Evolutionary conservation across 2,888 invertebrate genomes (phyloP), one percentile per base, ranked within the genome.

Genomic region (Branchellion lobata): DNA sequence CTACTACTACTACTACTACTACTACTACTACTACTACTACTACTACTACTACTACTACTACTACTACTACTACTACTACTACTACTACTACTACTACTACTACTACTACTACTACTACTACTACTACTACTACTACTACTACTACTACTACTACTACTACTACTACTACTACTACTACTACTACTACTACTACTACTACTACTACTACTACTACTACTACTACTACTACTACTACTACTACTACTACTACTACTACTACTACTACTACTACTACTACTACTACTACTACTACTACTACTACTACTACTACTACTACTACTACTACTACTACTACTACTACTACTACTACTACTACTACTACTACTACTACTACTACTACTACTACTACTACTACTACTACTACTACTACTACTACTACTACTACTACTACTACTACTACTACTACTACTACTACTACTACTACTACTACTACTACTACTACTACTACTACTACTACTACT

Each of bases 21-120:
- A 73, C 73, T 73, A 73, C 73, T 36, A 73, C 73, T 73, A 73
- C 33, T 36, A 73, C 73, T 73, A 73, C 73, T 31, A 73, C 73
- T 73, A 73, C 73, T 31, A 73, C 73, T 73, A 73, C 73, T 31
- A 73, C 73, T 73, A 73, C 73, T 31, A 73, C 73, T 73, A 73
- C 73, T 1, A 73, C 73, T 34, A 73, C 73, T 36, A 73, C 73
- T 73, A 34, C 73, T 36, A 73, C 73, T 73, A 73, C 73, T 36
- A 73, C 73, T 73, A 73, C 73, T 36, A 73, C 24, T 73, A 73
- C 73, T 36, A 73, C 73, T 73, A 73, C 36, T 73, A 31, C 73
- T 73, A 73, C 73, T 34, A 73, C 73, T 34, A 40, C 73, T 73
- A 40, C 73, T 73, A 40, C 36, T 73, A 73, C 73, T 31, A 40